A percentile compares a stretch with the other conserved stretches of the same genome.
These are phyloP conservation scores for Bubo bubo DNA, from an alignment of 2,113 vertebrate genomes.

Conservation along the genomic window DNA sequence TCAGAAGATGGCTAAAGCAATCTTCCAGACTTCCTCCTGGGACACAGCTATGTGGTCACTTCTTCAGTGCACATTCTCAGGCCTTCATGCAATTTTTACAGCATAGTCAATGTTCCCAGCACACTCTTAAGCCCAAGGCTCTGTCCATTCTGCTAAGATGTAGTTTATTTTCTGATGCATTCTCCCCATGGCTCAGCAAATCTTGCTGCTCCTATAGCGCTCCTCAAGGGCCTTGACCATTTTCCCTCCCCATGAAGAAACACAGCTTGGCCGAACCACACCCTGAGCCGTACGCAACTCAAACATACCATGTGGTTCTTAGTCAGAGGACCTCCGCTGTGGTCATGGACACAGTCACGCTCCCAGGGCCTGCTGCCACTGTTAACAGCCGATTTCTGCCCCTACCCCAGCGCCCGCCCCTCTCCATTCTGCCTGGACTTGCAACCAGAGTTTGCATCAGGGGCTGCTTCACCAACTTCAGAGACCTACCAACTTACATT, in stretches of 20 bases:
- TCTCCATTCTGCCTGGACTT: neutral
- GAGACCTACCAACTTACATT: neutral
- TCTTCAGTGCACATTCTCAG: neutral
- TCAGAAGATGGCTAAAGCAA: neutral
- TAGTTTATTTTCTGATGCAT: neutral
- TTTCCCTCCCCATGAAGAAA: neutral
- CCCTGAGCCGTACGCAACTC: rapidly evolving
- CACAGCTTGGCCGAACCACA: rapidly evolving
- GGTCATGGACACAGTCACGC: rapidly evolving
- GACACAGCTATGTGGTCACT: neutral
- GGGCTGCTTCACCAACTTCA: neutral
- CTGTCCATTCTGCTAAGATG: neutral
- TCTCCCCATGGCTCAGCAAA: neutral
- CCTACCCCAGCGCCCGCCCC: neutral
- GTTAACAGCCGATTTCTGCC: neutral
- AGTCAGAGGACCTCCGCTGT: neutral
- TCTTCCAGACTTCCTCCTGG: neutral
- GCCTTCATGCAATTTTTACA: neutral
- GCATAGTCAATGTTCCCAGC: neutral
- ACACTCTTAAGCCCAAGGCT: neutral
- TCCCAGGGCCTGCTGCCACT: neutral
- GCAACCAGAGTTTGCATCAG: neutral
- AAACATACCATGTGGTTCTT: rapidly evolving
- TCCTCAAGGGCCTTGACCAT: neutral
- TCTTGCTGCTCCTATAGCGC: neutral